A percentile compares a stretch with the other conserved stretches of the same genome.
Evolutionary conservation across 2,113 vertebrate species (phyloP).

Genomic region (Aythya baeri): DNA sequence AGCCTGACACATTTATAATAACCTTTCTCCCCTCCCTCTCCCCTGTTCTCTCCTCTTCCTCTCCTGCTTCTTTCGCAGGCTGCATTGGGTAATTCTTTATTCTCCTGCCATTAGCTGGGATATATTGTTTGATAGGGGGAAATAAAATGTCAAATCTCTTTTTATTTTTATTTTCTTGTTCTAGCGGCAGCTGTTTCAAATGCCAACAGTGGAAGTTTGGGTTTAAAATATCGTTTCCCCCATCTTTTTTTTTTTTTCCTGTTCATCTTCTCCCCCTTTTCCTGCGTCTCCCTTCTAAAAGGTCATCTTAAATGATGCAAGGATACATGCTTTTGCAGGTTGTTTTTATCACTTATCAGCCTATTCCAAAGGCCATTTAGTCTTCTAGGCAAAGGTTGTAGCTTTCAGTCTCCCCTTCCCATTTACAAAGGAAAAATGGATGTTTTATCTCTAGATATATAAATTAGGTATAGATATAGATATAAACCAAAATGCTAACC

Average conservation of each 20-base stretch:
- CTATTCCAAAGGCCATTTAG: constrained; percentile 46
- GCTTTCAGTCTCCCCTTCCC: constrained; percentile 45
- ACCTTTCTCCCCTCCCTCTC: constrained; percentile 69
- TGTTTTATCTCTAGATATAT: constrained; percentile 1
- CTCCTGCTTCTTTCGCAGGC: constrained; percentile 23
- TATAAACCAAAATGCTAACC: constrained; percentile 47
- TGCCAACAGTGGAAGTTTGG: constrained; percentile 1
- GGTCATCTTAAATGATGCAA: constrained; percentile 69
- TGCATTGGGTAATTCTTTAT: constrained; percentile 71
- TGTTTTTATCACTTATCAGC: constrained; percentile 56
- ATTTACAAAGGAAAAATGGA: constrained; percentile 46
- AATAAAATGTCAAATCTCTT: constrained; percentile 67
- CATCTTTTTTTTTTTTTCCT: background rate
- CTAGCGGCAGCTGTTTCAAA: constrained; percentile 16
- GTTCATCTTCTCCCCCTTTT: constrained; percentile 18
- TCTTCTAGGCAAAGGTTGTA: constrained; percentile 51
- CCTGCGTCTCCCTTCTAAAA: constrained; percentile 44
- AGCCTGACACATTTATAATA: constrained; percentile 79
- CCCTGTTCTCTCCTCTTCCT: constrained; percentile 53
- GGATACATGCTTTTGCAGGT: constrained; percentile 48
- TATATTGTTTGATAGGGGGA: constrained; percentile 73
- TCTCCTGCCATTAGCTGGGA: constrained; percentile 76
- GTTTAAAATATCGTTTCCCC: constrained; percentile 42
- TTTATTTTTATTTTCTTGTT: constrained; percentile 67
- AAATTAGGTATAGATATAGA: constrained; percentile 35